These are phyloP conservation scores for Heliocidaris erythrogramma DNA, from an alignment of 35 echinoderm and acorn worm genomes.

Conservation along the genomic window DNA sequence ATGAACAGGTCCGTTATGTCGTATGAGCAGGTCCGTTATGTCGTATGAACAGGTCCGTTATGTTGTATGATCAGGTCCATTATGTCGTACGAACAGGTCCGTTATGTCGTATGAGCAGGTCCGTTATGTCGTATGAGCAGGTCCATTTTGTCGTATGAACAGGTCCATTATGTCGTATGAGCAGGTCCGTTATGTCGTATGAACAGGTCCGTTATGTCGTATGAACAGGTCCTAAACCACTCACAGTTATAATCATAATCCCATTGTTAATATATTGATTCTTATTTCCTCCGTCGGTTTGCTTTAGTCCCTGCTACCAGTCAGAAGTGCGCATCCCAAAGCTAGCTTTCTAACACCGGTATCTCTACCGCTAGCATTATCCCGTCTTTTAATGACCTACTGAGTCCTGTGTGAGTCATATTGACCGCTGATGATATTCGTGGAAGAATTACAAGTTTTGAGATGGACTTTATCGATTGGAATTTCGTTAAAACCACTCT, in stretches of 20 bases:
- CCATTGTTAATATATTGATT: slow-evolving; percentile 19
- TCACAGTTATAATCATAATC: not conserved
- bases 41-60: not conserved
- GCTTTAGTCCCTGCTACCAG: not conserved
- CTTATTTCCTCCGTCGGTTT: not conserved
- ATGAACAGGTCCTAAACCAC: not conserved
- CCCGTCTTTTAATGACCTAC: not conserved
- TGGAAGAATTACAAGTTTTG: not conserved
- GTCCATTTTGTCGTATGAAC: not conserved
- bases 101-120: not conserved
- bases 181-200: not conserved
- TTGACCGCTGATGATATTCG: not conserved
- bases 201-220: not conserved
- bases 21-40: not conserved
- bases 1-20: not conserved
- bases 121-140: not conserved
- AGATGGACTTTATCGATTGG: not conserved
- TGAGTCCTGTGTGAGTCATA: not conserved
- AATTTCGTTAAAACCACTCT: not conserved
- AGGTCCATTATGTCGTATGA: not conserved
- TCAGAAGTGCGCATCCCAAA: not conserved
- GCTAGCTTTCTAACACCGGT: not conserved
- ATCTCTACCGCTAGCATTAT: not conserved
- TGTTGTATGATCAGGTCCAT: too few relatives aligned
- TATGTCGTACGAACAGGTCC: not conserved